A percentile compares a stretch with the other conserved stretches of the same genome.
phyloP scores from a whole-genome alignment of 2,113 vertebrate species.

The Castor canadensis region DNA sequence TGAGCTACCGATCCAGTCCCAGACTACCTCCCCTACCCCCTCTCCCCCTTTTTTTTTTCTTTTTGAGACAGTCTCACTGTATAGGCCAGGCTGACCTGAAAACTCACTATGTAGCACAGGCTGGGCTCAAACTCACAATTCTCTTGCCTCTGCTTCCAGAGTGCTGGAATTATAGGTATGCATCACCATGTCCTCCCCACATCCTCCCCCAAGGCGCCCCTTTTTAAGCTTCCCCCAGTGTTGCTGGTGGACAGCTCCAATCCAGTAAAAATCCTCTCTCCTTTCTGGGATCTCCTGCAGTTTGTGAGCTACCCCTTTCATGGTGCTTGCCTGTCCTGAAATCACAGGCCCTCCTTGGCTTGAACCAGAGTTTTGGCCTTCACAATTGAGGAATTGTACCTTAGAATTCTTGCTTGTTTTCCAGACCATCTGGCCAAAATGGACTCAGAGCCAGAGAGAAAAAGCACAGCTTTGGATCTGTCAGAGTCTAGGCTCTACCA shows the following conservation, averaged over 20 bases:
- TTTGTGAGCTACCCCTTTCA: background rate
- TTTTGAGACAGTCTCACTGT: too few species aligned
- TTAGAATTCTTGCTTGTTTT: background rate
- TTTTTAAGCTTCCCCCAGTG: background rate
- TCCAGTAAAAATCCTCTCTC: background rate
- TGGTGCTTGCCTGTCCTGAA: background rate
- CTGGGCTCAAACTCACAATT: background rate
- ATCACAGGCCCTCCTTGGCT: background rate
- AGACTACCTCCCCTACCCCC: background rate
- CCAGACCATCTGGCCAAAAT: background rate
- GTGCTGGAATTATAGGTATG: background rate
- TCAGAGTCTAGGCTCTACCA: background rate
- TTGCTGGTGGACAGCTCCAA: background rate
- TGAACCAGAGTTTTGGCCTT: background rate
- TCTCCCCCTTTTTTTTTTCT: background rate
- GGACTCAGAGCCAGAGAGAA: background rate
- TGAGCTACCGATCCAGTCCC: too few species aligned
- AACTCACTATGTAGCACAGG: background rate
- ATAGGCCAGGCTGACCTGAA: too few species aligned
- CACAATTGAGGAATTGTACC: background rate
- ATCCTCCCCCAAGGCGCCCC: too few species aligned
- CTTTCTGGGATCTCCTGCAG: background rate
- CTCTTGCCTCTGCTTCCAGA: background rate
- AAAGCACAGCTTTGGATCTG: background rate
- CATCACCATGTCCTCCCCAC: too few species aligned